phyloP scores from a whole-genome alignment of 2,113 vertebrate species.

The Gavialis gangeticus region DNA sequence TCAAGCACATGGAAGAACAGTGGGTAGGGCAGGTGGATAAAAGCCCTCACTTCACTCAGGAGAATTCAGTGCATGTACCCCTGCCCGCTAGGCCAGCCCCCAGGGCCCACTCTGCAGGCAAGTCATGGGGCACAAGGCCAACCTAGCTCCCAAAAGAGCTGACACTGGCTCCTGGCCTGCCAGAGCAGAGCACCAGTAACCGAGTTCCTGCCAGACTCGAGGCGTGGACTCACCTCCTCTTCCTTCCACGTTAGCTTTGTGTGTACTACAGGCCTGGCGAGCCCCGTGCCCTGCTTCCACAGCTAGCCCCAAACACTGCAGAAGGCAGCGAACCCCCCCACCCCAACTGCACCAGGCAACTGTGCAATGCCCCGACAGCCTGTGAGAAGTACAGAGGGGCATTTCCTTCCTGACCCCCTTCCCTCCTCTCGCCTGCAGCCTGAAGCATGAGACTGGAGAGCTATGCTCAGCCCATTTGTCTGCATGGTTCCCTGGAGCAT shows the following conservation, averaged over 20 bases:
- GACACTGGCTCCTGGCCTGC: too few relatives aligned
- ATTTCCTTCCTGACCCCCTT: neutral
- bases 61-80: neutral
- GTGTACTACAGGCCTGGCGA: neutral
- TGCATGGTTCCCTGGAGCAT: neutral
- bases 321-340: neutral
- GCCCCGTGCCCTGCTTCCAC: neutral
- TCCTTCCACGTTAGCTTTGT: neutral
- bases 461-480: neutral
- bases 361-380: neutral
- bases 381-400: neutral
- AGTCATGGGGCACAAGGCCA: too few relatives aligned
- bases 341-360: neutral
- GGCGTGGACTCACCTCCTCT: neutral
- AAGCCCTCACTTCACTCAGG: neutral
- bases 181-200: neutral
- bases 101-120: neutral
- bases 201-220: neutral
- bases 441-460: neutral
- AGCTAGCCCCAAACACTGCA: neutral
- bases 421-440: neutral
- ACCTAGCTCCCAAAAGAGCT: too few relatives aligned
- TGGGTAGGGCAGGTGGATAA: neutral
- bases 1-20: neutral
- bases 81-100: neutral